These are phyloP conservation scores for Columbina picui DNA, from an alignment of 2,113 vertebrate species.

Conservation along the genomic window DNA sequence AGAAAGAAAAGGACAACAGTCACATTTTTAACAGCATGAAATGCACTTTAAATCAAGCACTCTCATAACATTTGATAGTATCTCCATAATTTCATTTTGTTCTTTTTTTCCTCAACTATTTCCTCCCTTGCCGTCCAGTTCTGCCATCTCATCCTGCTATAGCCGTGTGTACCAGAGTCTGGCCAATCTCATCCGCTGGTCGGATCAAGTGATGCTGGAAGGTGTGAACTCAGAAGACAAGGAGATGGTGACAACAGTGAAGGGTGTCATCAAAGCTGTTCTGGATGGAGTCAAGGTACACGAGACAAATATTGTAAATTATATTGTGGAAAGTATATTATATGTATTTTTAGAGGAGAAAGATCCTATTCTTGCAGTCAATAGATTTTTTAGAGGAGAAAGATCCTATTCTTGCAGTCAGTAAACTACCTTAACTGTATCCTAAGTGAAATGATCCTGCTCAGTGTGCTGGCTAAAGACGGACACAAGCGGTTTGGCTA, in stretches of 20 bases:
- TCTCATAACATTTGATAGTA: fast-evolving
- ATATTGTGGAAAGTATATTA: not conserved
- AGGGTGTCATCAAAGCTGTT: conserved; percentile 94
- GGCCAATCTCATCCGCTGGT: conserved; percentile 97
- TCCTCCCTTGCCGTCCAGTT: conserved; percentile 69
- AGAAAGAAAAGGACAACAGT: not conserved
- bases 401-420: not conserved
- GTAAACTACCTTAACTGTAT: not conserved
- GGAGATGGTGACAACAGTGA: conserved; percentile 90
- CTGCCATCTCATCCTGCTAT: conserved; percentile 94
- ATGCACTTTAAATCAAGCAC: not conserved
- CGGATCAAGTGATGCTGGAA: conserved; percentile 97
- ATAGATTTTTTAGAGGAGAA: not conserved
- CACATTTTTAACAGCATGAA: not conserved
- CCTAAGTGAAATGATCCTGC: fast-evolving
- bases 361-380: too few relatives aligned
- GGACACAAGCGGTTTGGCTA: not conserved
- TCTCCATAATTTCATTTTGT: not conserved
- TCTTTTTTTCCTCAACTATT: not conserved
- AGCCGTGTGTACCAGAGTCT: conserved; percentile 96
- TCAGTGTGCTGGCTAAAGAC: not conserved
- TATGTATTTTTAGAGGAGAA: not conserved
- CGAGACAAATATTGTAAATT: not conserved
- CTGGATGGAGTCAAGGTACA: conserved; percentile 96
- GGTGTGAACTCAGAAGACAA: conserved; percentile 94